Percentiles rank a stretch among this genome's conserved stretches.
Evolutionary conservation across 2,888 invertebrate species (phyloP).

Genomic region (Hydrotaea diabolus): DNA sequence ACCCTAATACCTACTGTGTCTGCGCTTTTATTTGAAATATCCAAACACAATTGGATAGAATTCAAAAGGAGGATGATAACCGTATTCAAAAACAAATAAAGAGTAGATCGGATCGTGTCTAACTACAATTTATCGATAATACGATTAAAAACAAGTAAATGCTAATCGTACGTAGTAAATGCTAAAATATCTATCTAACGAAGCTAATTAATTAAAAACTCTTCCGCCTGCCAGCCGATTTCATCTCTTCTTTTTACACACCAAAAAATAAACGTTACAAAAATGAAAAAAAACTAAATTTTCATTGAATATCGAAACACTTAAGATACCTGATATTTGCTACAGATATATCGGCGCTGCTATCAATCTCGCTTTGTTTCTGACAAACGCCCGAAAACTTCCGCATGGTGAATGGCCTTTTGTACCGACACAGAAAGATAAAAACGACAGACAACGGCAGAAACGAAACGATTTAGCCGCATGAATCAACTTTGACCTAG

Average conservation of each 20-base stretch:
- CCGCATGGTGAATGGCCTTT: slow-evolving; percentile 51
- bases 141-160: no score
- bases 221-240: background rate
- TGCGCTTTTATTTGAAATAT: no score
- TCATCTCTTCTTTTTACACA: background rate
- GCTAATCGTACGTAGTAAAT: no score
- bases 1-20: no score
- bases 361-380: background rate
- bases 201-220: background rate
- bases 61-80: no score
- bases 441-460: background rate
- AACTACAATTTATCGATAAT: no score
- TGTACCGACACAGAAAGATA: background rate
- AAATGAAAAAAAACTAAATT: background rate
- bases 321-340: background rate
- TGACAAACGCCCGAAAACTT: slow-evolving; percentile 26
- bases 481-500: slow-evolving; percentile 57
- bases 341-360: background rate
- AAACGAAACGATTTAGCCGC: slow-evolving; percentile 22
- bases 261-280: background rate
- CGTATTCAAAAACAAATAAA: no score
- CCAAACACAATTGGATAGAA: no score
- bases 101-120: no score
- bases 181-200: no score
- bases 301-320: background rate